Conservation (phyloP, 1,140 invertebrate genomes). For the Megathymus violae region DNA sequence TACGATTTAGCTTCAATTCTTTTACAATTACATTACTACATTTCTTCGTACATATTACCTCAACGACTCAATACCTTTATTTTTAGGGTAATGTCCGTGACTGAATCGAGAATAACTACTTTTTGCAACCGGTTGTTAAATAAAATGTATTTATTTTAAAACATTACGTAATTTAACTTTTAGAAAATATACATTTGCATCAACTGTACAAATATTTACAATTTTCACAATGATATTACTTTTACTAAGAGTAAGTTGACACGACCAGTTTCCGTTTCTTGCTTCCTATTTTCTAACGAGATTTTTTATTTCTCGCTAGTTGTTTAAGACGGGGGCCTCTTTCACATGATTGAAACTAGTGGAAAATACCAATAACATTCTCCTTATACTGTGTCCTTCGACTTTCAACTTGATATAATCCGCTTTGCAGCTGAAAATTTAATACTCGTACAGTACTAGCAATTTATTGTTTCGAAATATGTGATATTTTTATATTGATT, state of each 20-base stretch:
- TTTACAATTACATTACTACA: slow-evolving; percentile 28
- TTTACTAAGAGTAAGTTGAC: slow-evolving; percentile 51
- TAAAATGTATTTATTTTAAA: no score
- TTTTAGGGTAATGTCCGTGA: slow-evolving; percentile 30
- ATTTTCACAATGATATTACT: slow-evolving; percentile 49
- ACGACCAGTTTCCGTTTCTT: slow-evolving; percentile 62
- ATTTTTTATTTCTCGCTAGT: slow-evolving; percentile 64
- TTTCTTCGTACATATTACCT: slow-evolving; percentile 40
- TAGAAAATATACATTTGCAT: neutral
- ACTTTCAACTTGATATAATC: no score
- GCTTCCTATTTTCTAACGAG: slow-evolving; percentile 81
- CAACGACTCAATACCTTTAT: slow-evolving; percentile 39
- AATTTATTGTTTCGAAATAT: no score
- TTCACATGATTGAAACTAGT: slow-evolving; percentile 52
- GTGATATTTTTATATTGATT: no score
- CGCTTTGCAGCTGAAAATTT: no score
- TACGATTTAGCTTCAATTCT: slow-evolving; percentile 7
- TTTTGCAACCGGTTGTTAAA: neutral
- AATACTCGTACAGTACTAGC: no score
- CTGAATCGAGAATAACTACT: no score
- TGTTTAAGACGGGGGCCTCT: slow-evolving; percentile 58
- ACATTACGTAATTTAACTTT: neutral
- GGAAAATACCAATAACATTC: slow-evolving; percentile 48
- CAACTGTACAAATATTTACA: slow-evolving; percentile 17
- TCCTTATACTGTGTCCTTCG: no score